Evolutionary conservation across 2,888 invertebrate species (phyloP), one percentile per base, ranked within the genome.

Genomic region (Lumbricus terrestris): DNA sequence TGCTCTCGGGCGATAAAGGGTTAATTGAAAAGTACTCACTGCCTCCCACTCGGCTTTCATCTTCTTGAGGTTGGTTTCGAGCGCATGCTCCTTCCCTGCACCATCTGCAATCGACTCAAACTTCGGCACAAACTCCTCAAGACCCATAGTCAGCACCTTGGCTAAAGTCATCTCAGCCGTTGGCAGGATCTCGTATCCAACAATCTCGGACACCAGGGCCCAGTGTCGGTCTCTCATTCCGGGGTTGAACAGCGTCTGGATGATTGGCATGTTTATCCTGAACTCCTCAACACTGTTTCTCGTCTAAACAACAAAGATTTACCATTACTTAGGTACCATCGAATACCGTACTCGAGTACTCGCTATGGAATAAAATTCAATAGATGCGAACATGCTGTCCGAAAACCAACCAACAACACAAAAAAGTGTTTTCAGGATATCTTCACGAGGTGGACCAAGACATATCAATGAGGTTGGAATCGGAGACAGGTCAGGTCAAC

Each of bases 51-150:
- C 98, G 89, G 95, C 96, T 94, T 95, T 97, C 98, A 99, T 99
- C 95, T 97, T 98, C 90, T 96, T 96, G 94, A 99, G 95, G 35
- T 97, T 97, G 95, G 97, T 97, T 95, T 99, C 99, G 88, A 99
- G 96, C 94, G 97, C 97, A 94, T 97, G 98, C 95, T 99, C 98
- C 95, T 98, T 99, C 5, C 98, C 98, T 0, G 99, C 99, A 0
- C 98, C 97, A 94, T 98, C 98, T 13, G 98, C 98, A 93, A 99
- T 98, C 1, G 96, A 95, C 95, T 98, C 98, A 94, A 99, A 98
- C 95, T 97, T 97, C 0, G 97, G 96, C 89, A 95, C 97, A 94
- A 97, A 98, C 91, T 98, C 97, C 83, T 97, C 97, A 88, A 99
- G 95, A 89, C 98, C 97, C 94, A 98, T 97, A 94, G 98, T 98